Percentiles rank a stretch among this genome's conserved stretches.
Evolutionary conservation across 2,888 invertebrate genomes (phyloP).

Genomic region (Orchesellides sinensis): DNA sequence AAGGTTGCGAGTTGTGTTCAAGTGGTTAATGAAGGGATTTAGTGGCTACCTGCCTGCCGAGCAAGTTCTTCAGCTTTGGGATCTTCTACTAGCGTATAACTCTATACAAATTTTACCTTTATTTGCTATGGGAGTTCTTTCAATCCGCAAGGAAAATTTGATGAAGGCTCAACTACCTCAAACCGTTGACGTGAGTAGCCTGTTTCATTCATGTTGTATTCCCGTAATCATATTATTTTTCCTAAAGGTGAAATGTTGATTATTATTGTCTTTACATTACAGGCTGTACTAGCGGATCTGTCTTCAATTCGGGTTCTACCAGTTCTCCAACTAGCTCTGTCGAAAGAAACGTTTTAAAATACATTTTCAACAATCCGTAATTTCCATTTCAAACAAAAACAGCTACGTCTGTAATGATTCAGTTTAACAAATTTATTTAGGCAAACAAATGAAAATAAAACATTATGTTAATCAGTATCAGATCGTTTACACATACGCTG

Average conservation of each 20-base stretch:
- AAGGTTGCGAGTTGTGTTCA: constrained; percentile 93
- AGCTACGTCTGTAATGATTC: too few species aligned
- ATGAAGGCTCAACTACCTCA: constrained; percentile 82
- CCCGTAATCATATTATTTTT: not conserved
- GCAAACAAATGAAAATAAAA: too few species aligned
- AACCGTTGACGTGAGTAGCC: constrained; percentile 84
- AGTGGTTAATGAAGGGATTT: constrained; percentile 97
- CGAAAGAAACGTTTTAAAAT: constrained; percentile 80
- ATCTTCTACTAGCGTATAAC: constrained; percentile 93
- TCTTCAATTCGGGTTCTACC: constrained; percentile 92
- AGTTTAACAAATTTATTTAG: too few species aligned
- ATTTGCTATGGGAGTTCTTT: constrained; percentile 90
- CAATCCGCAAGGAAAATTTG: constrained; percentile 91
- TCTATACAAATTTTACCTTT: constrained; percentile 92
- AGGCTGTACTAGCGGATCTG: constrained; percentile 90
- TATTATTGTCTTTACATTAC: constrained; percentile 71
- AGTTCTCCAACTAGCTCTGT: constrained; percentile 87
- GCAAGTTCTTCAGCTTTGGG: constrained; percentile 95
- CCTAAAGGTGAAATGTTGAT: not conserved
- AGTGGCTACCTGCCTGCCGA: constrained; percentile 96
- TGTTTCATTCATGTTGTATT: constrained; percentile 5
- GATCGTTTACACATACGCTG: too few species aligned
- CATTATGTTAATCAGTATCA: too few species aligned
- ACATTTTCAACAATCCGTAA: too few species aligned
- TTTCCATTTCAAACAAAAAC: too few species aligned